phyloP scores from a whole-genome alignment of 1,140 invertebrate genomes.

The Zaprionus tsacasi region DNA sequence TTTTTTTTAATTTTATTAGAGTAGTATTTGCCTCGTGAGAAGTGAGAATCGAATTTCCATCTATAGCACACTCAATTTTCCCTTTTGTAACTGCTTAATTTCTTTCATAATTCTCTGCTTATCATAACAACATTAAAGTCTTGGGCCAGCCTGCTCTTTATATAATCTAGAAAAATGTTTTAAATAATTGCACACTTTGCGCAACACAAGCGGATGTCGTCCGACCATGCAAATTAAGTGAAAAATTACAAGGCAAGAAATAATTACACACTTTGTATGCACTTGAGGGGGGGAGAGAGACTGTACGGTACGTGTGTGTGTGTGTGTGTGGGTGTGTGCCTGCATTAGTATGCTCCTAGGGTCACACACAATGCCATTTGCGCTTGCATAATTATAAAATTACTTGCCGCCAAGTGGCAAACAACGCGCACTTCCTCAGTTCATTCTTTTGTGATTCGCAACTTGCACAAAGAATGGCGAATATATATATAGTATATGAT shows the following conservation, averaged over 20 bases:
- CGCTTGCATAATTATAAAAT: constrained; percentile 79
- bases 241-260: constrained; percentile 77
- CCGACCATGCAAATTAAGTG: constrained; percentile 75
- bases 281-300: constrained; percentile 38
- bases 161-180: constrained; percentile 39
- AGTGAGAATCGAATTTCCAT: neutral
- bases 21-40: too few relatives aligned
- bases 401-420: constrained; percentile 70
- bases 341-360: constrained; percentile 29
- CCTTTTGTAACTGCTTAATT: neutral
- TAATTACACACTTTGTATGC: constrained; percentile 75
- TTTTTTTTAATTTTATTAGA: neutral
- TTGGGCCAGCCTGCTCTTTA: neutral
- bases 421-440: constrained; percentile 70
- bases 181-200: constrained; percentile 65
- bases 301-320: constrained; percentile 4
- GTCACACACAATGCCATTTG: constrained; percentile 75
- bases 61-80: neutral
- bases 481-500: neutral
- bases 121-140: constrained; percentile 16
- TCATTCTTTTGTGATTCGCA: constrained; percentile 46
- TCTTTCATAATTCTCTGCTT: neutral
- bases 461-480: constrained; percentile 7
- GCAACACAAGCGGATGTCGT: constrained; percentile 62
- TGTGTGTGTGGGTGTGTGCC: constrained; percentile 11